phyloP scores from a whole-genome alignment of 2,888 invertebrate species.

The Zaprionus lineosus region DNA sequence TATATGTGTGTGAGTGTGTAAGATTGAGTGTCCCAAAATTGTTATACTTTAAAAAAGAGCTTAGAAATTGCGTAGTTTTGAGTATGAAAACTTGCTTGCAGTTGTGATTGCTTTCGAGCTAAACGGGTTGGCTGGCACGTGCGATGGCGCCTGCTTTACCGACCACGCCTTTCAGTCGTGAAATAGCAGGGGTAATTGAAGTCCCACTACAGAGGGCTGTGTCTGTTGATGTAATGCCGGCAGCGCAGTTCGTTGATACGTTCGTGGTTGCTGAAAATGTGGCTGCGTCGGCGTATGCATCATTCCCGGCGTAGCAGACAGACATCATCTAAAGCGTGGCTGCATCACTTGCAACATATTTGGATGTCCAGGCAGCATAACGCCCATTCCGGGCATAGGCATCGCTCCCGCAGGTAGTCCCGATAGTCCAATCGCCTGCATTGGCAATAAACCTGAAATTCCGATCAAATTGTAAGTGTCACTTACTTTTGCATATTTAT shows the following conservation, averaged over 20 bases:
- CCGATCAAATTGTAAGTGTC: neutral
- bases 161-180: conserved; percentile 62
- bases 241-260: conserved; percentile 70
- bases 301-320: conserved; percentile 83
- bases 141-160: too few species aligned
- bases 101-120: conserved; percentile 47
- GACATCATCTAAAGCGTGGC: conserved; percentile 93
- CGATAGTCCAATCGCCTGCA: conserved; percentile 80
- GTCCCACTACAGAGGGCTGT: conserved; percentile 81
- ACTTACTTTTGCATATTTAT: neutral
- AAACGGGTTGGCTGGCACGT: conserved; percentile 31
- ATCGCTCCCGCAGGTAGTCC: conserved; percentile 76
- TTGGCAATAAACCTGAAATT: conserved; percentile 79
- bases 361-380: conserved; percentile 84
- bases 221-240: conserved; percentile 79
- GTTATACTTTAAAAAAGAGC: conserved; percentile 73
- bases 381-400: conserved; percentile 83
- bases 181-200: conserved; percentile 81
- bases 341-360: conserved; percentile 88
- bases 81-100: conserved; percentile 67
- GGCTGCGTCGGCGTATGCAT: conserved; percentile 75
- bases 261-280: conserved; percentile 83
- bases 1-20: conserved; percentile 20
- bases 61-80: conserved; percentile 68
- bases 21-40: conserved; percentile 61